Percentiles rank a stretch among this genome's conserved stretches.
phyloP scores from a whole-genome alignment of 2,888 invertebrate species.

The Chirona hameri region DNA sequence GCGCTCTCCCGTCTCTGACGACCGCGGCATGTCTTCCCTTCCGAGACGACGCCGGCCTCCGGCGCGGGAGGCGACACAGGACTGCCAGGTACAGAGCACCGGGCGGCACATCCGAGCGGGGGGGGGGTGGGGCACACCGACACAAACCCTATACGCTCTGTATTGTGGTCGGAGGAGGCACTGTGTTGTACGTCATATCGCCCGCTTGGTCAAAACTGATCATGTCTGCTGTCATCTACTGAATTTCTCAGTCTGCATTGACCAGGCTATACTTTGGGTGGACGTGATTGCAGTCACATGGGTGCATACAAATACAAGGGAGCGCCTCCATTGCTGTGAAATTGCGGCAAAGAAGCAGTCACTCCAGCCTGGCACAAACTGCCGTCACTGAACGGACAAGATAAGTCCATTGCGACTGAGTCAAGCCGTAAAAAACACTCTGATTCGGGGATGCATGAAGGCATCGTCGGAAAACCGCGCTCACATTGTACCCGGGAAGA shows the following conservation, averaged over 20 bases:
- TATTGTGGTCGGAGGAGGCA: not conserved
- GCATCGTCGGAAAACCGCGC: too few relatives aligned
- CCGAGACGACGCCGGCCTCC: too few relatives aligned
- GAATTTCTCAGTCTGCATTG: not conserved
- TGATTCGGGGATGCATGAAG: too few relatives aligned
- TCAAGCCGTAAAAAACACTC: not conserved
- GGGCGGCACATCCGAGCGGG: too few relatives aligned
- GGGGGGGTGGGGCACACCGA: conserved; percentile 28
- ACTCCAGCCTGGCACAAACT: not conserved
- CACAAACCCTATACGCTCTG: not conserved
- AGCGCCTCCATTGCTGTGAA: not conserved
- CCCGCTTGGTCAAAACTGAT: not conserved
- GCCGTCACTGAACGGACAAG: not conserved
- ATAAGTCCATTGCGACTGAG: too few relatives aligned
- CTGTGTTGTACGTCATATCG: not conserved
- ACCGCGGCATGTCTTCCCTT: too few relatives aligned
- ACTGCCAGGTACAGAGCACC: too few relatives aligned
- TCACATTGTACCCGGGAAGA: too few relatives aligned
- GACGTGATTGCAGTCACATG: too few relatives aligned
- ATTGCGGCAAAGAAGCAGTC: not conserved
- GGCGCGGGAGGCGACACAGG: too few relatives aligned
- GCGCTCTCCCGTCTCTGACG: too few relatives aligned
- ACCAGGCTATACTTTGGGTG: too few relatives aligned
- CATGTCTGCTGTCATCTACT: not conserved
- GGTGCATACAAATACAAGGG: not conserved